phyloP scores from a whole-genome alignment of 1,140 invertebrate species.

The Parasteatoda tepidariorum region DNA sequence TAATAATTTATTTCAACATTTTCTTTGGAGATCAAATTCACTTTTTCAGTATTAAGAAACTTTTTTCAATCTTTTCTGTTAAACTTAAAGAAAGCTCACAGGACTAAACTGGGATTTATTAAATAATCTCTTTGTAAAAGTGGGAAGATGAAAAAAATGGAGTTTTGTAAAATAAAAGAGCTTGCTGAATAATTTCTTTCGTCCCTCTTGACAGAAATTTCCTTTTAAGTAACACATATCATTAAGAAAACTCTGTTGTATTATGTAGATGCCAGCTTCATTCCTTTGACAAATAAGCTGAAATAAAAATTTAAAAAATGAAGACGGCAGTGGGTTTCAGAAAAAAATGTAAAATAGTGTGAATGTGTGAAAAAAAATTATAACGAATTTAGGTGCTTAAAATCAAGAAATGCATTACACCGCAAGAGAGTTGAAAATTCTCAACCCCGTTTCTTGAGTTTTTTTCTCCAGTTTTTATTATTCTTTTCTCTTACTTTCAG shows the following conservation, averaged over 20 bases:
- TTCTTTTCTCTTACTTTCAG: constrained; percentile 3
- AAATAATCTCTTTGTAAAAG: neutral
- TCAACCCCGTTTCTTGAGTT: constrained; percentile 1
- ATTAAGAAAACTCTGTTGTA: constrained; percentile 23
- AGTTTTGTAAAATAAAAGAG: neutral
- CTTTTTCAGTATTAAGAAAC: no score
- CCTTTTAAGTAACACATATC: constrained; percentile 40
- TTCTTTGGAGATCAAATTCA: no score
- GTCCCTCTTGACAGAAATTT: constrained; percentile 32
- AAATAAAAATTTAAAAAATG: neutral
- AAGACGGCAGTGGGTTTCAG: neutral
- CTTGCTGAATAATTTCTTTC: neutral
- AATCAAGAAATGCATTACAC: constrained; percentile 4
- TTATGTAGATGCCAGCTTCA: constrained; percentile 24
- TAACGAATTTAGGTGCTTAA: constrained; percentile 8
- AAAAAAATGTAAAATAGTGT: constrained; percentile 5
- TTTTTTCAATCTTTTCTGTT: neutral
- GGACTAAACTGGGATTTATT: neutral
- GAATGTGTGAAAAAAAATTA: neutral
- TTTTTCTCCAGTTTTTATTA: constrained; percentile 10
- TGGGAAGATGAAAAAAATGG: neutral
- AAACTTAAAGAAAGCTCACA: neutral
- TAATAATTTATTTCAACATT: no score
- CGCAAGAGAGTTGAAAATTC: constrained; percentile 19
- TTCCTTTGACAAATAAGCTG: constrained; percentile 36